A percentile compares a stretch with the other conserved stretches of the same genome.
Evolutionary conservation across 2,888 invertebrate species (phyloP).

Genomic region (Brachypterus glaber): DNA sequence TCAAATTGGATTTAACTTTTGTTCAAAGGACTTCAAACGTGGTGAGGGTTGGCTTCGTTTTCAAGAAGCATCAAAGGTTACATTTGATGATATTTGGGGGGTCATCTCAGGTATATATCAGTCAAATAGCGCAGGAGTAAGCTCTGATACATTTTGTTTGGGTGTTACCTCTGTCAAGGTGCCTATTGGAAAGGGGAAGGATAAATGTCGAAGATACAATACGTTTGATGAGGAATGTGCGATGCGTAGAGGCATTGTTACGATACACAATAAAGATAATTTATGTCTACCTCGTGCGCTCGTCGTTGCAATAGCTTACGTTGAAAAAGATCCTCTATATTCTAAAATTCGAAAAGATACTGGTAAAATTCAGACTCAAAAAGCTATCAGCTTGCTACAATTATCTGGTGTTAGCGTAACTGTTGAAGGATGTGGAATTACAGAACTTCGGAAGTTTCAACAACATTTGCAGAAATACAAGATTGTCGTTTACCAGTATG

Average conservation of each 20-base stretch:
- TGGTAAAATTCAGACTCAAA: slow-evolving; percentile 7
- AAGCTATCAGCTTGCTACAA: slow-evolving; percentile 1
- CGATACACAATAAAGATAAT: slow-evolving; percentile 16
- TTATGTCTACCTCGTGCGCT: slow-evolving; percentile 17
- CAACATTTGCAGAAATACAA: slow-evolving; percentile 9
- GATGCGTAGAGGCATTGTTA: slow-evolving; percentile 9
- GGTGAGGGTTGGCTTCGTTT: slow-evolving; percentile 31
- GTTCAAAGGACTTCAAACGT: slow-evolving; percentile 1
- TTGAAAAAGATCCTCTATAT: slow-evolving; percentile 12
- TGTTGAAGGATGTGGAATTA: slow-evolving; percentile 13
- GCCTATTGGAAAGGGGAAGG: too few species aligned
- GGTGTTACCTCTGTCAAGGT: slow-evolving; percentile 9
- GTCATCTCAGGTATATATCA: too few species aligned
- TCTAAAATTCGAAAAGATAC: slow-evolving; percentile 11
- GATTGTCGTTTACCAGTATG: slow-evolving; percentile 10
- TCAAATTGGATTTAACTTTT: slow-evolving; percentile 8
- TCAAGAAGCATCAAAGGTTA: slow-evolving; percentile 1
- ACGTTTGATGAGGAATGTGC: slow-evolving; percentile 15
- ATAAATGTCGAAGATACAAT: too few species aligned
- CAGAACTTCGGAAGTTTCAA: slow-evolving; percentile 14
- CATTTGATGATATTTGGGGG: too few species aligned
- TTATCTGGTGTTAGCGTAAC: slow-evolving; percentile 5
- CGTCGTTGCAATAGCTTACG: slow-evolving; percentile 14
- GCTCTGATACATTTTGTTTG: slow-evolving; percentile 18
- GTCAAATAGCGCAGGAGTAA: slow-evolving; percentile 11